Conservation (phyloP, 2,888 invertebrate genomes). For the Stenotaenia linearis region DNA sequence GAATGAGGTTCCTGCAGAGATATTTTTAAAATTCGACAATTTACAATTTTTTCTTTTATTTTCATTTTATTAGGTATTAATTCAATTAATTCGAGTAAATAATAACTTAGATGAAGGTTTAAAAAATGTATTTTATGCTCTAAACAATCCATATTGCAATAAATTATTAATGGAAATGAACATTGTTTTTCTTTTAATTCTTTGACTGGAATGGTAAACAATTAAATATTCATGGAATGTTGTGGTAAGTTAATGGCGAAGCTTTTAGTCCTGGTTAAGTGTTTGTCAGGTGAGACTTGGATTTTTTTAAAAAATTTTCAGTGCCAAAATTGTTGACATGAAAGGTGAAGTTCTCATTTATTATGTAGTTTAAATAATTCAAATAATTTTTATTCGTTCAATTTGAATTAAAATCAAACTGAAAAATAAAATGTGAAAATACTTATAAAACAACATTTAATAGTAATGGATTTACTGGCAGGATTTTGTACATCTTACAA, state of each 20-base stretch:
- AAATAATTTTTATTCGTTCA: too few species aligned
- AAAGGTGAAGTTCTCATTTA: too few species aligned
- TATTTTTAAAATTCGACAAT: background rate
- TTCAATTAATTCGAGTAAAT: background rate
- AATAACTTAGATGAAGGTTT: background rate
- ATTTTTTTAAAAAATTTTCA: too few species aligned
- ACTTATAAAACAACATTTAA: background rate
- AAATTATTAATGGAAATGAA: background rate
- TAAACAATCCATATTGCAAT: constrained; percentile 9
- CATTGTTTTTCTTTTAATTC: background rate
- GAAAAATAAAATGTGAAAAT: too few species aligned
- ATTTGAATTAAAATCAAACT: too few species aligned
- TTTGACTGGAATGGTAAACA: background rate
- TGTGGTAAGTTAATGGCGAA: too few species aligned
- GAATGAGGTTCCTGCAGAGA: background rate
- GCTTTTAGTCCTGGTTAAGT: too few species aligned
- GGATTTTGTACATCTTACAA: background rate
- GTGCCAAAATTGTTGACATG: too few species aligned
- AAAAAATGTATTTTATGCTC: background rate
- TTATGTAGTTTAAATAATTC: too few species aligned
- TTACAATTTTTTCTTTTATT: background rate
- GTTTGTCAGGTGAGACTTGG: too few species aligned
- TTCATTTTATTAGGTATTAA: background rate
- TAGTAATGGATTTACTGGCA: background rate
- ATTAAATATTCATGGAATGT: too few species aligned